Evolutionary conservation across 2,888 invertebrate genomes (phyloP), one percentile per base, ranked within the genome.

Genomic region (Diaprepes abbreviatus): DNA sequence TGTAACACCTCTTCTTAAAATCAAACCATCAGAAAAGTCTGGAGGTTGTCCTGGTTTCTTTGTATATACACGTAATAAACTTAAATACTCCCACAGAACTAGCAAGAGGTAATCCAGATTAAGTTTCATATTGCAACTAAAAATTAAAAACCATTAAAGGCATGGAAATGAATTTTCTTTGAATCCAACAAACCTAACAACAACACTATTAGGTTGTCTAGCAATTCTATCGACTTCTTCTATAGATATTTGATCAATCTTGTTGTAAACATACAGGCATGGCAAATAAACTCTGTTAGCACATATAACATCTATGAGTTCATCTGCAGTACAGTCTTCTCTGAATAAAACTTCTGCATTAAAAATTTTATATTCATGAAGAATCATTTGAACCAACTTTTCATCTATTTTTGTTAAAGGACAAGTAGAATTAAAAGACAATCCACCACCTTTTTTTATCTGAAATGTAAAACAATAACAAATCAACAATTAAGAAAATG

Each of bases 211-310:
- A 0, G 93, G 89, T 83, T 93, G 90, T 70, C 94, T 88, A 2
- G 98, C 98, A 83, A 99, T 91, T 80, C 95, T 88, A 85, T 98
- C 95, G 5, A 98, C 96, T 86, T 98, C 98, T 85, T 99, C 98
- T 75, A 99, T 96, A 57, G 98, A 96, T 79, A 99, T 96, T 87
- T 99, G 98, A 90, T 99, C 99, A 78, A 99, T 97, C 89, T 99
- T 99, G 86, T 99, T 99, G 87, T 98, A 99, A 63, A 98, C 97
- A 86, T 98, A 99, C 63, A 99, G 85, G 84, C 99, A 99, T 60
- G 98, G 97, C 82, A 99, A 88, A 86, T 98, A 98, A 28, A 96
- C 94, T 73, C 98, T 89, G 86, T 97, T 98, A 7, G 94, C 97
- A 57, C 95, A 92, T 76, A 99, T 96, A 59, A 99, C 97, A 86